These are phyloP conservation scores for Sarcophaga caerulescens DNA, from an alignment of 2,888 invertebrate species.

Conservation along the genomic window DNA sequence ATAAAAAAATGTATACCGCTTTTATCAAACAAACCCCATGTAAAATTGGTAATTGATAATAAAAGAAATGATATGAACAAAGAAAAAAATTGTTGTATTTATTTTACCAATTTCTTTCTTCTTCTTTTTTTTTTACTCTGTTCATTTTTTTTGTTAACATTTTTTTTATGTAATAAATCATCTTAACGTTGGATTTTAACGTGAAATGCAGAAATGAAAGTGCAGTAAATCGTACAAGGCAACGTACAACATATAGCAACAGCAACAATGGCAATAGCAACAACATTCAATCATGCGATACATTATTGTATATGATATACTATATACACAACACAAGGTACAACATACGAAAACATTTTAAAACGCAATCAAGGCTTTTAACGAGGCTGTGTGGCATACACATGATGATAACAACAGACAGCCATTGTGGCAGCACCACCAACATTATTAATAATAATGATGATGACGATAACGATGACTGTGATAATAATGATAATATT, in stretches of 20 bases:
- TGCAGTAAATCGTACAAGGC: conserved; percentile 58
- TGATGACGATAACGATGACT: conserved; percentile 26
- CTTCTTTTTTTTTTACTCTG: background rate
- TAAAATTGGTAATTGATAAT: conserved; percentile 59
- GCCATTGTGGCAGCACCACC: conserved; percentile 26
- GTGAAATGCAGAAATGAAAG: conserved; percentile 62
- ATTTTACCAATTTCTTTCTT: background rate
- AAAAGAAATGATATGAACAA: conserved; percentile 3
- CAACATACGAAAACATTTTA: conserved; percentile 47
- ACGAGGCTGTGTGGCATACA: conserved; percentile 43
- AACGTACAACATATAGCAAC: conserved; percentile 6
- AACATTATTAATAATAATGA: conserved; percentile 6
- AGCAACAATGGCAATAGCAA: background rate
- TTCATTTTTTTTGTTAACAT: conserved; percentile 27
- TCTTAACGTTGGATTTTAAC: conserved; percentile 47
- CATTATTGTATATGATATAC: background rate
- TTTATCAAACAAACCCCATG: conserved; percentile 37
- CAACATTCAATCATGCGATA: conserved; percentile 4
- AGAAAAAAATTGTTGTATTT: background rate
- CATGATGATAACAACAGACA: conserved; percentile 39
- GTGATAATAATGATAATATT: conserved; percentile 7
- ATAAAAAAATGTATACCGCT: conserved; percentile 22
- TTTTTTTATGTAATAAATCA: conserved; percentile 62
- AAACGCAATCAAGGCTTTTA: conserved; percentile 59
- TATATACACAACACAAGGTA: background rate